phyloP scores from a whole-genome alignment of 2,797 vertebrate species.

The Craterocephalus amniculus region DNA sequence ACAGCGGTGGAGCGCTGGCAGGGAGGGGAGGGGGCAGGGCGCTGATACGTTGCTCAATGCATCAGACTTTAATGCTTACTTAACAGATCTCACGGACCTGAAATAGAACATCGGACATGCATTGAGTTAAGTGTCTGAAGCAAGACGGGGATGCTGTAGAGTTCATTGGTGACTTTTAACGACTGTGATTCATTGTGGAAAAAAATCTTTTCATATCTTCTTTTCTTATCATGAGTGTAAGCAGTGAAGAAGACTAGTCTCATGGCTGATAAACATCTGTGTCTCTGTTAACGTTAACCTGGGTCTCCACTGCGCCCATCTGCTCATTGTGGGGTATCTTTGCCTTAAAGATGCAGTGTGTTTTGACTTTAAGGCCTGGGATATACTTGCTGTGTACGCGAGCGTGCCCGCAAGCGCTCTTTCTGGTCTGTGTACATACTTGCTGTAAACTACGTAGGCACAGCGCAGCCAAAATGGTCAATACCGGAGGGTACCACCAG shows the following conservation, averaged over 20 bases:
- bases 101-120: neutral
- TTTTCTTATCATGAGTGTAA: neutral
- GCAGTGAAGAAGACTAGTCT: neutral
- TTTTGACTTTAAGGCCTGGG: too few relatives aligned
- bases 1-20: constrained; percentile 63
- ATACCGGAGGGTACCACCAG: too few relatives aligned
- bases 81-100: constrained; percentile 43
- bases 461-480: too few relatives aligned
- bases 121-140: neutral
- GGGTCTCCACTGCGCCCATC: too few relatives aligned
- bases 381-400: too few relatives aligned
- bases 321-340: too few relatives aligned
- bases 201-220: neutral
- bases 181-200: neutral
- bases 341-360: too few relatives aligned
- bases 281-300: too few relatives aligned
- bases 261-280: neutral
- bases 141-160: too few relatives aligned
- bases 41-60: constrained; percentile 76
- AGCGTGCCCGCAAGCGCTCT: too few relatives aligned
- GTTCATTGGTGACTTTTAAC: neutral
- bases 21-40: constrained; percentile 61
- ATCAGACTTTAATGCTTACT: constrained; percentile 67
- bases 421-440: too few relatives aligned
- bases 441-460: too few relatives aligned